Conservation (phyloP, 2,888 invertebrate species). For the Netelia fuscicornis region DNA sequence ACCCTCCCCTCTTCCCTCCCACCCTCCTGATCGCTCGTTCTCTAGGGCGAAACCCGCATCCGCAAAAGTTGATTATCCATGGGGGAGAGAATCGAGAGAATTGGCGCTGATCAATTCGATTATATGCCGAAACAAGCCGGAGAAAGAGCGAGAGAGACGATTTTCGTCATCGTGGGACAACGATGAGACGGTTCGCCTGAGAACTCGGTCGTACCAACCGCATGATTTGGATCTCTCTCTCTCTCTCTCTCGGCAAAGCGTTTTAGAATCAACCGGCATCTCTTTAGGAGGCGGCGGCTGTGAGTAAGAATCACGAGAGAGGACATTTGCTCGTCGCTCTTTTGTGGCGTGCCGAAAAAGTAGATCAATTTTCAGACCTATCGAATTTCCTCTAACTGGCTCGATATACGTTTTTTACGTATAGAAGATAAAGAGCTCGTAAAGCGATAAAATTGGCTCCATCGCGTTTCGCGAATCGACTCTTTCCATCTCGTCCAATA, state of each 20-base stretch:
- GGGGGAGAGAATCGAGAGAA: conserved; percentile 50
- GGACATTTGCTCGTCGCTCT: conserved; percentile 4
- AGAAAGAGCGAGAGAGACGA: conserved; percentile 17
- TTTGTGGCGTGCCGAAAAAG: conserved; percentile 64
- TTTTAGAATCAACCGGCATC: conserved; percentile 24
- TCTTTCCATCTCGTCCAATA: too few species aligned
- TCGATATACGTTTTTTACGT: background rate
- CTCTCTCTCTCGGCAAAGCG: conserved; percentile 20
- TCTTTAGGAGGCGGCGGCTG: conserved; percentile 14
- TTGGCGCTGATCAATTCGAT: conserved; percentile 66
- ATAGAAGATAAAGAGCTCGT: too few species aligned
- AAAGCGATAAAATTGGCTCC: too few species aligned
- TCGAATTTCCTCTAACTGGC: conserved; percentile 74
- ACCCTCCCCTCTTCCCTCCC: background rate
- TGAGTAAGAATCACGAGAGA: conserved; percentile 11
- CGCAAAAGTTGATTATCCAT: conserved; percentile 69
- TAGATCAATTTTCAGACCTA: conserved; percentile 76
- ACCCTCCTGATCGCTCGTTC: conserved; percentile 21
- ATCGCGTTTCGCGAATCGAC: too few species aligned
- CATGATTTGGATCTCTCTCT: background rate
- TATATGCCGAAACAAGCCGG: conserved; percentile 60
- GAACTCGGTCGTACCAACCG: background rate
- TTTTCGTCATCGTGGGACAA: conserved; percentile 48
- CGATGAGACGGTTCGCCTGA: conserved; percentile 15
- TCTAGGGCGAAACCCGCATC: conserved; percentile 58